Base-by-base conservation (phyloP, 2,113 vertebrate species). In the Chloroceryle aenea region DNA sequence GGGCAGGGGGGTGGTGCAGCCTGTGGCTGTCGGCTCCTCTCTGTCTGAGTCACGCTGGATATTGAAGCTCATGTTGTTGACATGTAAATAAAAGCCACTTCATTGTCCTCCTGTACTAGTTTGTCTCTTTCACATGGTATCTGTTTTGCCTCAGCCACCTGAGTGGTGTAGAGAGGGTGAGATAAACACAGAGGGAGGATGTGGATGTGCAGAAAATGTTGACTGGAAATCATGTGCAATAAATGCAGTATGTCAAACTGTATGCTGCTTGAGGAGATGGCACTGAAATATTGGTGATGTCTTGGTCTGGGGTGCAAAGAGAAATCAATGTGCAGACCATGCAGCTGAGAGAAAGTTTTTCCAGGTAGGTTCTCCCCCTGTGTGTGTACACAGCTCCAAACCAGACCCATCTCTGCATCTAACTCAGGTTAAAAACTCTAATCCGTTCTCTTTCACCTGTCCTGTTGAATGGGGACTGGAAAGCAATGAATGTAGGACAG, bases 161-260 rank as follows among this genome's bases (percentile, higher is more conserved):
- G 19, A 20, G 45, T 19, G 20, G 45, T 9, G 19, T 45, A 10
- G 9, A 45, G 45, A 45, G 19, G 45, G 21, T 25, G 23, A 48
- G 47, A 23, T 22, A 5, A 25, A 50, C 45, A 50, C 12, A 23
- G 14, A 63, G 14, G n/a, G 47, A 38, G n/a, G 36, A 29, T 19
- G 40, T 25, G 2, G 1, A 1, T 2, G 13, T 17, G 42, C 6
- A 19, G 64, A 48, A 56, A 11, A 6, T 1, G 12, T 20, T 29
- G 30, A 36, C 40, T 72, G 7, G 43, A 55, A 89, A 48, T 52
- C 9, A 3, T 2, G 5, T 42, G 64, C 66, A 87, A 66, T 67
- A 63, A 43, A 89, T 52, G 9, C 59, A 38, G 34, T 6, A 2
- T 4, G 29, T 30, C 43, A 42, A 67, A 17, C 14, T 12, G 23